Base-by-base conservation (phyloP, 2,113 vertebrate genomes). In the Myotis davidii region DNA sequence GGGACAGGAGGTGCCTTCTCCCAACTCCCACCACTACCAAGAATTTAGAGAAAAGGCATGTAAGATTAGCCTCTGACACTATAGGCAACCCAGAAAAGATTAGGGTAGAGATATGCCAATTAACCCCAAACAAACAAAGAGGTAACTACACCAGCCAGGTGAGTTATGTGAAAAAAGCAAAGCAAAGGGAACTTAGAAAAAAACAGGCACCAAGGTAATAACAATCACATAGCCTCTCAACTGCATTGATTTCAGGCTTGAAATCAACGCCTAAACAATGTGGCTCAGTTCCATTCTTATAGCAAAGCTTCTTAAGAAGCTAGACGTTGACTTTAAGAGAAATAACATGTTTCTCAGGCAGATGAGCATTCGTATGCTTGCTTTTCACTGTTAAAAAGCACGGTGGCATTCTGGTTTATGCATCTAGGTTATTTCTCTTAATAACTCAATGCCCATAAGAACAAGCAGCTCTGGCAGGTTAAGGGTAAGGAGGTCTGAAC, bases 1-100 rank as follows among this genome's bases (percentile, higher is more conserved):
- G n/a, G 61, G 67, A 90, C 50, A 72, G 29, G 14, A 77, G 54
- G 14, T 6, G 8, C 7, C 45, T 50, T 86, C 37, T 88, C 54
- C 54, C 74, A 91, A 50, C 3, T 37, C 25, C 14, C 70, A n/a
- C 34, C 34, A 21, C 61, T 29, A 25, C 59, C 9, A 69, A 67
- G 70, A 94, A 67, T 87, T 61, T 61, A 89, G 76, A 87, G 14
- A 61, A 89, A 85, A 87, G 25, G 27, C 74, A 37, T 74, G 18
- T 27, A 64, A 81, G 65, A 72, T 42, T 64, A 74, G 17, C 50
- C 13, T 84, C 32, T 73, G 73, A 32, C 52, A 76, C 56, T 48
- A 59, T 20, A 77, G 78, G 54, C 88, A 54, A 74, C 42, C 74
- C 7, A n/a, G 11, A 20, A 29, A n/a, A 88, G 39, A 7, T 54